Evolutionary conservation across 2,797 vertebrate genomes (phyloP), one percentile per base, ranked within the genome.

Genomic region (Platalea minor): DNA sequence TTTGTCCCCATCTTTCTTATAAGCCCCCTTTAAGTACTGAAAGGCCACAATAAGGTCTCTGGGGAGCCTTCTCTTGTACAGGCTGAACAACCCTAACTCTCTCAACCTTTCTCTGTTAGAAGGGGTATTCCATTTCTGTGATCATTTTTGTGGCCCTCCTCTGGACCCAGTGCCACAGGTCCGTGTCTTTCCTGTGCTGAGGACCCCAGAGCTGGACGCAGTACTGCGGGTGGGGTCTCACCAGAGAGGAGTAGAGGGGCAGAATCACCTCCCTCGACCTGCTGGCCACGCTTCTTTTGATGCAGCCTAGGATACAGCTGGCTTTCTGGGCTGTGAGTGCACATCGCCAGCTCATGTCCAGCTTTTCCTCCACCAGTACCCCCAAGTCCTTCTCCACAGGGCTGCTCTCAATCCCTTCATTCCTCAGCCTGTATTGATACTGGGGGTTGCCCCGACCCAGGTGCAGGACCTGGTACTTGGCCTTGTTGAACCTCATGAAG

Each of bases 381-480:
- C 29, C 10, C 7, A 60, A n/a, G 31, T 28, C 15, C 23, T n/a
- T 39, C 31, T 45, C 18, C 1, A 4, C 24, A 29, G 13, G 56
- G 10, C 25, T 12, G 9, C 48, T 73, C 33, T 61, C 37, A 35
- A 53, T 43, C 20, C 31, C 46, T 61, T 72, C 39, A 37, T 37
- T 9, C 26, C 11, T 39, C 33, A 53, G 26, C 12, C 51, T 50
- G 12, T 41, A 10, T 6, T n/a, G 41, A 72, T 73, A 26, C 5
- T 1, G 5, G 8, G 35, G 15, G 2, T 19, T 77, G 17, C 13
- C 45, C 9, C 0, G 28, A 53, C 28, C 51, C 51, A 53, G 2
- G 20, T 51, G 37, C 21, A 77, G 21, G 46, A 51, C 33, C 11
- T 46, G 60, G 45, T 16, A 37, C 46, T 69, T 53, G 46, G 6